These are phyloP conservation scores for Eilema griseolum DNA, from an alignment of 2,888 invertebrate genomes.

Conservation along the genomic window DNA sequence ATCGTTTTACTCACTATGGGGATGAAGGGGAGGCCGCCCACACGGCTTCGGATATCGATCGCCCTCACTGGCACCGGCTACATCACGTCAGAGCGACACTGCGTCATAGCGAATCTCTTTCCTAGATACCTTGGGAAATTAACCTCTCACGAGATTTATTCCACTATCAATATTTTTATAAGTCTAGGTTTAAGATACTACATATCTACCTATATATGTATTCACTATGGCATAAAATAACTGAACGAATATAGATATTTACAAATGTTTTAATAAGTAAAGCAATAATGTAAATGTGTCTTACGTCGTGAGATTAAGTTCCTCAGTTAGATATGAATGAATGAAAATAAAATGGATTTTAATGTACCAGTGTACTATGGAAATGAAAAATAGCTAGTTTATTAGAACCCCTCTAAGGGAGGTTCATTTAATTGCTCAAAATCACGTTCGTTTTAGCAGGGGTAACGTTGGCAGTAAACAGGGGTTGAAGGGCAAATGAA, in stretches of 20 bases:
- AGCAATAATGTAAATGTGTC: not conserved
- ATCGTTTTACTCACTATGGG: constrained; percentile 53
- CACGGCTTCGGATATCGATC: constrained; percentile 77
- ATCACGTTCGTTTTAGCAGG: constrained; percentile 22
- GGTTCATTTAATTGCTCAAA: constrained; percentile 23
- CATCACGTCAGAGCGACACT: constrained; percentile 77
- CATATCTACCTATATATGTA: not conserved
- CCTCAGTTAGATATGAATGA: not conserved
- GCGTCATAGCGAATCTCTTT: constrained; percentile 75
- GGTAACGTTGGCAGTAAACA: constrained; percentile 36
- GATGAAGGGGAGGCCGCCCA: constrained; percentile 72
- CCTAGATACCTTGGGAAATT: constrained; percentile 56
- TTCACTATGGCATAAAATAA: not conserved
- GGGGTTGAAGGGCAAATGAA: constrained; percentile 40
- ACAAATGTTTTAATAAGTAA: not conserved
- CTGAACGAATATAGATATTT: too few relatives aligned
- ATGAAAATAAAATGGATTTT: not conserved
- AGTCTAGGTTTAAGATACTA: not conserved
- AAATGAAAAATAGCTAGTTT: not conserved
- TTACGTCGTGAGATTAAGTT: not conserved
- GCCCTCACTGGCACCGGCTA: constrained; percentile 72
- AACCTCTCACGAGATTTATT: constrained; percentile 53
- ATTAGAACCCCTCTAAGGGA: constrained; percentile 16
- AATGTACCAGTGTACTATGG: not conserved
- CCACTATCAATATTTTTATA: not conserved